Evolutionary conservation across 2,113 vertebrate genomes (phyloP), one percentile per base, ranked within the genome.

Genomic region (Grallaria varia): DNA sequence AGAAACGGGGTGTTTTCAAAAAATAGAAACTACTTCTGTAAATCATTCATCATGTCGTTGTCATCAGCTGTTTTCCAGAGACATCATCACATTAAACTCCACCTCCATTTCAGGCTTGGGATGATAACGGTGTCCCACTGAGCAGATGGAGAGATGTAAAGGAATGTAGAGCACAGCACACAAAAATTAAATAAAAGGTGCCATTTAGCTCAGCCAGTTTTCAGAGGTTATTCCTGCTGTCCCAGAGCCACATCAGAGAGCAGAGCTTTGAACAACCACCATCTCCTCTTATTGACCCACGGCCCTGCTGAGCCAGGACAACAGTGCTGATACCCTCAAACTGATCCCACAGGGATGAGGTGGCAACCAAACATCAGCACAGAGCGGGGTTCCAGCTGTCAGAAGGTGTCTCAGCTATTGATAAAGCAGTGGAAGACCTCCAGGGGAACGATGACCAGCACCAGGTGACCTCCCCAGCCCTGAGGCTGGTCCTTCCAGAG

Each of bases 401-500:
- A 8, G 64, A 62, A 60, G 4, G 10, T 33, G 22, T 33, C 44
- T 92, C 47, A 17, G 1, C 23, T 30, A 4, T 8, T 75, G n/a
- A 24, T 25, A 33, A 81, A 82, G 55, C 5, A 35, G 14, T 31
- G 31, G 66, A 55, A 89, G 37, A 28, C 3, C 31, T 75, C 49
- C 69, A 12, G 2, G 67, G n/a, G 27, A 27, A 18, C 50, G 50
- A 15, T 0, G 5, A 17, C 10, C 73, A 78, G n/a, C 1, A 0
- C 18, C 47, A 64, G 31, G 55, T 17, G 50, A 87, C 30, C 10
- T 39, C 35, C 21, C 6, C 40, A 40, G 9, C 37, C 52, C 44
- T 44, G 49, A 52, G 12, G 13, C n/a, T 40, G 16, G 8, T 64
- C 30, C 39, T 67, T 74, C 35, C 78, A 28, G 19, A 71, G 45